These are phyloP conservation scores for Scaptomyza pallida DNA, from an alignment of 1,140 invertebrate genomes.

Conservation along the genomic window DNA sequence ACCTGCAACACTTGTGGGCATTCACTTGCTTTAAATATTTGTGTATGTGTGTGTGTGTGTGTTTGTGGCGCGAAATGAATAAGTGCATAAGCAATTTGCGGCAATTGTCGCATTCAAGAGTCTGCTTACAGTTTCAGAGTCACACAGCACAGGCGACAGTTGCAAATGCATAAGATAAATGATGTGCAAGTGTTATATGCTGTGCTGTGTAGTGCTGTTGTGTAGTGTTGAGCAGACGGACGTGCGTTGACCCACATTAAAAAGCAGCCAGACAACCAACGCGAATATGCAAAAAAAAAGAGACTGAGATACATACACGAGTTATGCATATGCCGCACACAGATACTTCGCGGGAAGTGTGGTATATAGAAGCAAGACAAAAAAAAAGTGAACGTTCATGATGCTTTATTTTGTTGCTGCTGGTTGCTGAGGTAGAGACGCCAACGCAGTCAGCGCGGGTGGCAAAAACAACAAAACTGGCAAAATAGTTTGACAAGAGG, in stretches of 20 bases:
- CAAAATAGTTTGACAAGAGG: no score
- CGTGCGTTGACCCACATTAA: slow-evolving; percentile 71
- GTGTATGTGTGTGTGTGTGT: no score
- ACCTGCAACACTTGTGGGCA: slow-evolving; percentile 62
- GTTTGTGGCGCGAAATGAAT: slow-evolving; percentile 26
- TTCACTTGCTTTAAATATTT: slow-evolving; percentile 71
- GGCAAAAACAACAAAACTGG: background rate
- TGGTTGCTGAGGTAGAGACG: slow-evolving; percentile 11
- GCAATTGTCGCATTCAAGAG: slow-evolving; percentile 60
- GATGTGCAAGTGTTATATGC: slow-evolving; percentile 51
- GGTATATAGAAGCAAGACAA: background rate
- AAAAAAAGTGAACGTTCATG: slow-evolving; percentile 61
- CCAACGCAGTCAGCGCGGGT: slow-evolving; percentile 27
- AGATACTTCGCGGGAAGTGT: slow-evolving; percentile 10
- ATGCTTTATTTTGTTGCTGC: no score
- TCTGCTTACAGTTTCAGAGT: slow-evolving; percentile 58
- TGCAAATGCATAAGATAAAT: slow-evolving; percentile 75
- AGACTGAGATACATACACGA: slow-evolving; percentile 29
- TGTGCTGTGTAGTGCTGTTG: no score
- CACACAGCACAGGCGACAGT: slow-evolving; percentile 35
- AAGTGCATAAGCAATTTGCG: slow-evolving; percentile 69
- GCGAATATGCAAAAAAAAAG: slow-evolving; percentile 43
- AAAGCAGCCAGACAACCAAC: slow-evolving; percentile 31
- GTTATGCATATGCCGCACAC: slow-evolving; percentile 32
- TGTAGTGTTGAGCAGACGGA: slow-evolving; percentile 36